These are phyloP conservation scores for Calonectris borealis DNA, from an alignment of 2,113 vertebrate genomes.

Conservation along the genomic window DNA sequence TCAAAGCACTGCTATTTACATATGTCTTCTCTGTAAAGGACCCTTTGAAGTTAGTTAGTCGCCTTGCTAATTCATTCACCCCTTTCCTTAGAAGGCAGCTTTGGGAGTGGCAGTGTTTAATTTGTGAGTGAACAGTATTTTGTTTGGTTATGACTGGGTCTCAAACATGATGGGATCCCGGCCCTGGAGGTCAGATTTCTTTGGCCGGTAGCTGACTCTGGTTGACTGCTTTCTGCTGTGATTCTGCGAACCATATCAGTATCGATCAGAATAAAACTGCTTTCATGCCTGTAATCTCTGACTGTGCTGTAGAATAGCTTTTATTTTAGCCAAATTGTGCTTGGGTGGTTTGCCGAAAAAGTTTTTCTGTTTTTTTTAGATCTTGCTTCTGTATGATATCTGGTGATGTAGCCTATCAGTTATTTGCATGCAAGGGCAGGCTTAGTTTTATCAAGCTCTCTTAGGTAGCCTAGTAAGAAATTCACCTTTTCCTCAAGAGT, in stretches of 20 bases:
- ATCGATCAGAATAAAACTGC: neutral
- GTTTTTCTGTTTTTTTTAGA: neutral
- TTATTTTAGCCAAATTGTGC: neutral
- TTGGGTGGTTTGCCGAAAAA: neutral
- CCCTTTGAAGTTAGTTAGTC: neutral
- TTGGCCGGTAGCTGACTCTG: neutral
- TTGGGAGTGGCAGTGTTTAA: neutral
- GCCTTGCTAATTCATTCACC: neutral
- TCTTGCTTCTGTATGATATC: neutral
- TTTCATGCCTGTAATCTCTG: neutral
- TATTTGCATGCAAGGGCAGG: neutral
- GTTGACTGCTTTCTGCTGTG: neutral
- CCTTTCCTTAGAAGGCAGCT: neutral
- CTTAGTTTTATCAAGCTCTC: neutral
- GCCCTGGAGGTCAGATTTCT: neutral
- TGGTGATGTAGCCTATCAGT: neutral
- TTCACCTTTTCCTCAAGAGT: neutral
- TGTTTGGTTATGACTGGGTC: neutral
- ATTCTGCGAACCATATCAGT: neutral
- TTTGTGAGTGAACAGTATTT: neutral
- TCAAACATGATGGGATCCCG: neutral
- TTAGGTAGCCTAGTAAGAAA: neutral
- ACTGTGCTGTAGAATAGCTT: neutral
- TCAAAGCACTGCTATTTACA: conserved; percentile 32
- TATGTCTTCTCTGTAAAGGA: neutral